A percentile compares a stretch with the other conserved stretches of the same genome.
Evolutionary conservation across 2,797 vertebrate genomes (phyloP).

Genomic region (Synaphobranchus kaupii): DNA sequence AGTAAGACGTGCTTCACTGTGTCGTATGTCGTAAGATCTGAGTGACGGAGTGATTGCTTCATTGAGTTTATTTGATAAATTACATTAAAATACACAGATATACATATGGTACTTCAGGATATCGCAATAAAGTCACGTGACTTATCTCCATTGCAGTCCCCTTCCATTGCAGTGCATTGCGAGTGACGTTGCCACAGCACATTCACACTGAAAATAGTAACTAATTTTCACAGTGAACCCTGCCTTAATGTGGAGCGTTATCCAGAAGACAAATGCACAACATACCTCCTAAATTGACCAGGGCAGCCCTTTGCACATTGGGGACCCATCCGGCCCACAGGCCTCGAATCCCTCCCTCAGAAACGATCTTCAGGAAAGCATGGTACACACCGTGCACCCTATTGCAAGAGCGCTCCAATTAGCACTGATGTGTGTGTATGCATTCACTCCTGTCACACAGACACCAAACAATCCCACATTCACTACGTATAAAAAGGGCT

Average conservation of each 20-base stretch:
- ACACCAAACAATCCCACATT: neutral
- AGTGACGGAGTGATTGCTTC: conserved; percentile 26
- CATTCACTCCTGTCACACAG: neutral
- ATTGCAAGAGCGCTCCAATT: conserved; percentile 16
- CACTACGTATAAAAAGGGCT: no score
- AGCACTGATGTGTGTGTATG: neutral
- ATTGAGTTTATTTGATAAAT: neutral
- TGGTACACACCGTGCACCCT: conserved; percentile 78
- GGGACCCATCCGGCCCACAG: conserved; percentile 86
- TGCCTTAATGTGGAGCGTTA: neutral
- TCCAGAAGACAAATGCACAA: no score
- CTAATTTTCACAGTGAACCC: neutral
- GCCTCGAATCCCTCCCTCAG: conserved; percentile 78
- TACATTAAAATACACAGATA: neutral
- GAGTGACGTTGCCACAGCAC: no score
- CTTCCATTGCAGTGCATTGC: no score
- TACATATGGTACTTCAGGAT: no score
- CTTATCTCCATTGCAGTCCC: no score
- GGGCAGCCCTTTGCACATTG: conserved; percentile 81
- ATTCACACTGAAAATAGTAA: neutral
- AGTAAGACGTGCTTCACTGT: conserved; percentile 81
- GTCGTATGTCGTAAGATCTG: conserved; percentile 83
- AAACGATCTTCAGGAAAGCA: conserved; percentile 78
- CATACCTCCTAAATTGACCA: conserved; percentile 85
- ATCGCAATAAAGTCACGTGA: no score